These are phyloP conservation scores for Boulengeromyrus knoepffleri DNA, from an alignment of 2,113 vertebrate species.

Conservation along the genomic window DNA sequence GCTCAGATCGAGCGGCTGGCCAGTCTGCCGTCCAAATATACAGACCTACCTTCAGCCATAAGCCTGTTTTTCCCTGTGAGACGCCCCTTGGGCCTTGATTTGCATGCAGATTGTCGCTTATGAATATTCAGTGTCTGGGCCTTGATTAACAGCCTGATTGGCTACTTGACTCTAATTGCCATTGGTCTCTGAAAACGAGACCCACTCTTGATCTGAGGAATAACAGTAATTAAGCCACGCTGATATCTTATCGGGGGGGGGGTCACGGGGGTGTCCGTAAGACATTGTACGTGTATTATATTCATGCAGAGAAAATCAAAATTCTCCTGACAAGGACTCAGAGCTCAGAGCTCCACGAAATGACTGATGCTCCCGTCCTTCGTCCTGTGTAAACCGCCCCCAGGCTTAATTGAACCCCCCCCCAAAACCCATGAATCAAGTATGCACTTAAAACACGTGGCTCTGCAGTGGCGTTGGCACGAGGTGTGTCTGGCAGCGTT, in stretches of 20 bases:
- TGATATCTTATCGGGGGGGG: neutral
- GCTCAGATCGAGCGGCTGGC: neutral
- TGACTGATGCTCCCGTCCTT: neutral
- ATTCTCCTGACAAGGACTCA: neutral
- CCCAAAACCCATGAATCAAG: neutral
- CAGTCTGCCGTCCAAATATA: neutral
- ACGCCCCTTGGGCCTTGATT: neutral
- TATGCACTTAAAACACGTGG: neutral
- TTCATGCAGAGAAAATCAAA: neutral
- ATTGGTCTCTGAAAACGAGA: neutral
- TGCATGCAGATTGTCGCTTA: neutral
- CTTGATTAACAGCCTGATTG: neutral
- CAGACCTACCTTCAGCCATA: neutral
- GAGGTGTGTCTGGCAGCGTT: neutral
- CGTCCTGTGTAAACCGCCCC: neutral
- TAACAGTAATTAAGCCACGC: neutral
- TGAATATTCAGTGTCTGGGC: neutral
- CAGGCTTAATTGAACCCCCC: neutral
- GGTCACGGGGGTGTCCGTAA: neutral
- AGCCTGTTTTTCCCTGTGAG: neutral
- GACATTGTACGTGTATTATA: neutral
- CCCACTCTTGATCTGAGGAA: neutral
- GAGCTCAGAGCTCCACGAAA: neutral
- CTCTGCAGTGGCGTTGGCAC: too few relatives aligned
- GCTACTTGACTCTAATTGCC: neutral